phyloP scores from a whole-genome alignment of 2,888 invertebrate genomes.

The Ethmia dodecea region DNA sequence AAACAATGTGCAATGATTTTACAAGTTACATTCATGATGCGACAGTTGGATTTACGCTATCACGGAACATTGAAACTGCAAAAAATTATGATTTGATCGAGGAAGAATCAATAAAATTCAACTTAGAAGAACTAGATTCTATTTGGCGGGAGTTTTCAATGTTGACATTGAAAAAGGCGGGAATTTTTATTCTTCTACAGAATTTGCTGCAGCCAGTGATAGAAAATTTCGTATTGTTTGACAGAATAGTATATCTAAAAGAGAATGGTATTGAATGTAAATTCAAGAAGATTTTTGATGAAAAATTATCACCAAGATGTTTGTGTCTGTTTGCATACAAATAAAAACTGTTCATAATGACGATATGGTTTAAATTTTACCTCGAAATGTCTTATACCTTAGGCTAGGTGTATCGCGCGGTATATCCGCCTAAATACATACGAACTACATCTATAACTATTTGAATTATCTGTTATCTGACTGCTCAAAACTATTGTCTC shows the following conservation, averaged over 20 bases:
- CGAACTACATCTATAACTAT: no score
- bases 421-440: no score
- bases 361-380: no score
- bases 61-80: slow-evolving; percentile 2
- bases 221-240: slow-evolving; percentile 57
- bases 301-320: slow-evolving; percentile 81
- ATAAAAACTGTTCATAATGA: no score
- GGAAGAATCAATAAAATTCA: slow-evolving; percentile 23
- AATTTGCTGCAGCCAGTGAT: slow-evolving; percentile 50
- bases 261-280: slow-evolving; percentile 46
- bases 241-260: slow-evolving; percentile 51
- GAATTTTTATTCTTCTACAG: slow-evolving; percentile 52
- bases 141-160: slow-evolving; percentile 42
- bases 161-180: slow-evolving; percentile 40
- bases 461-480: no score
- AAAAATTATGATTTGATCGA: not conserved
- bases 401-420: no score
- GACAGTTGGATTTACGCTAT: slow-evolving; percentile 36
- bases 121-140: slow-evolving; percentile 35
- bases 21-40: slow-evolving; percentile 45
- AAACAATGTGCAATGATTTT: slow-evolving; percentile 41
- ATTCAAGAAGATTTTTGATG: slow-evolving; percentile 78
- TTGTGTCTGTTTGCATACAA: slow-evolving; percentile 78
- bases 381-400: no score
- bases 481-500: no score